Percentiles rank a stretch among this genome's conserved stretches.
Conservation (phyloP, 1,140 invertebrate species). For the Papilio xuthus region DNA sequence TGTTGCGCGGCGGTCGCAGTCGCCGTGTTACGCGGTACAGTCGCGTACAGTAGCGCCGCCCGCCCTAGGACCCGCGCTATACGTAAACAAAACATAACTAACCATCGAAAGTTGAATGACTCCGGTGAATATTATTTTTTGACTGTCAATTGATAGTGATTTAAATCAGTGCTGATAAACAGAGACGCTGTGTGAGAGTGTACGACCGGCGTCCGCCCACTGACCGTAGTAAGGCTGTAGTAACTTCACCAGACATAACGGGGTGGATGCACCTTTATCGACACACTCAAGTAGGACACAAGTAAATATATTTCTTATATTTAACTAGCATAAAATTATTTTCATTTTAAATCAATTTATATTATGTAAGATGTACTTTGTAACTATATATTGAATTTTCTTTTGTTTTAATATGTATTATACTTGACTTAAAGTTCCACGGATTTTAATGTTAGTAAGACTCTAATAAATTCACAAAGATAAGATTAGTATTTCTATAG, state of each 20-base stretch:
- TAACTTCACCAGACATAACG: slow-evolving; percentile 53
- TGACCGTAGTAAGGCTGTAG: slow-evolving; percentile 66
- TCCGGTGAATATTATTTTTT: slow-evolving; percentile 48
- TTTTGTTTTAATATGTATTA: background rate
- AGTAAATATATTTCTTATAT: slow-evolving; percentile 1
- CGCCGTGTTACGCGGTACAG: slow-evolving; percentile 54
- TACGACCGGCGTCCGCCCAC: slow-evolving; percentile 60
- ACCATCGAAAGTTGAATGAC: slow-evolving; percentile 16
- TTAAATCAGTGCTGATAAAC: slow-evolving; percentile 41
- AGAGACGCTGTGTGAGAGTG: slow-evolving; percentile 47
- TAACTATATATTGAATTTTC: background rate
- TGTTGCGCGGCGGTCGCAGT: slow-evolving; percentile 69
- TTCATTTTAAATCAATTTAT: background rate
- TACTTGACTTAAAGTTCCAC: background rate
- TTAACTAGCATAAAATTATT: background rate
- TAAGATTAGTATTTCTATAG: too few species aligned
- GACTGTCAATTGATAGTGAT: slow-evolving; percentile 48
- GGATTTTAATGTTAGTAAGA: background rate
- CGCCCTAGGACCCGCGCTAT: slow-evolving; percentile 49
- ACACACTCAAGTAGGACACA: slow-evolving; percentile 42
- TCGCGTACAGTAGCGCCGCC: slow-evolving; percentile 50
- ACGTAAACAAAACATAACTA: slow-evolving; percentile 52
- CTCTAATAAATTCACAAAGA: too few species aligned
- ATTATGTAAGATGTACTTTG: too few species aligned
- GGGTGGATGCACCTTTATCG: slow-evolving; percentile 53